A percentile compares a stretch with the other conserved stretches of the same genome.
These are phyloP conservation scores for Athetis lepigone DNA, from an alignment of 2,888 invertebrate species.

Conservation along the genomic window DNA sequence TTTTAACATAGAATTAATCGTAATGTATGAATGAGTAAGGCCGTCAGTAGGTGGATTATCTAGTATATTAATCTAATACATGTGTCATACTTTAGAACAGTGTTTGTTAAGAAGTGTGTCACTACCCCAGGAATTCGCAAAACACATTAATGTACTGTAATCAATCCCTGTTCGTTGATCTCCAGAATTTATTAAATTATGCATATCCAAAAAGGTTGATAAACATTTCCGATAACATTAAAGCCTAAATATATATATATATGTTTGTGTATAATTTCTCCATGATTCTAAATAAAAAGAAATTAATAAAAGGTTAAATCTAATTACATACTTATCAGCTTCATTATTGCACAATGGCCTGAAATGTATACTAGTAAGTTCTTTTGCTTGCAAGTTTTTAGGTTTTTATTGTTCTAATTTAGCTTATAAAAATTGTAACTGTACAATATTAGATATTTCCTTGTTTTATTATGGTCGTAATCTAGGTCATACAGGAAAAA, in stretches of 20 bases:
- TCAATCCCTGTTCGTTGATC: too few relatives aligned
- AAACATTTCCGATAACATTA: background rate
- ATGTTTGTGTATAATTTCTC: background rate
- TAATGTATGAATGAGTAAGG: too few relatives aligned
- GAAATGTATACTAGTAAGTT: background rate
- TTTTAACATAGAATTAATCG: too few relatives aligned
- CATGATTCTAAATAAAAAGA: background rate
- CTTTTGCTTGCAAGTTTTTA: too few relatives aligned
- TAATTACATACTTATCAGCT: background rate
- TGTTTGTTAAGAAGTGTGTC: too few relatives aligned
- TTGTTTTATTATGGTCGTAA: background rate
- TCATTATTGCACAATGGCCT: background rate
- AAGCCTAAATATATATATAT: background rate
- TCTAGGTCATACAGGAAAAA: background rate
- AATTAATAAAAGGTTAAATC: background rate
- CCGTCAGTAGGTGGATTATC: too few relatives aligned
- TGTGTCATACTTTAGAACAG: background rate
- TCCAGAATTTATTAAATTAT: too few relatives aligned
- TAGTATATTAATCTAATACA: background rate
- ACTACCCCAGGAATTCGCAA: too few relatives aligned
- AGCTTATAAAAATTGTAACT: conserved; percentile 7
- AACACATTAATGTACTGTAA: too few relatives aligned
- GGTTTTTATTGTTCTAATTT: conserved; percentile 14
- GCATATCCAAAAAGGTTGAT: too few relatives aligned
- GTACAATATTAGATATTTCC: too few relatives aligned